Evolutionary conservation across 2,113 vertebrate species (phyloP).

Genomic region (Tetrao urogallus): DNA sequence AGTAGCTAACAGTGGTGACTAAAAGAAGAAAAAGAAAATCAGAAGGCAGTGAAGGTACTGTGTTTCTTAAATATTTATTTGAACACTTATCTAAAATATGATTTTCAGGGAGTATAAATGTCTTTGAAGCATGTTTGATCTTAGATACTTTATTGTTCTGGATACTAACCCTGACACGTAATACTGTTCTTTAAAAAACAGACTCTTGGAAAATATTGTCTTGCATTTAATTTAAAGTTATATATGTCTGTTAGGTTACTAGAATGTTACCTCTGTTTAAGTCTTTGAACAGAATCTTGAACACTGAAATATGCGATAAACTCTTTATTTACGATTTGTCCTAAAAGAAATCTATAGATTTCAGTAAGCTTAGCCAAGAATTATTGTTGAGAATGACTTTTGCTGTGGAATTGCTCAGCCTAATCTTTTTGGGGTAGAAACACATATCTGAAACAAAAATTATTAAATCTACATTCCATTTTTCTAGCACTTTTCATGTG

Average conservation of each 20-base stretch:
- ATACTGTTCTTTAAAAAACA: not conserved
- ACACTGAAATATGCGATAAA: not conserved
- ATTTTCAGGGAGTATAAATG: not conserved
- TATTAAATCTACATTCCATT: not conserved
- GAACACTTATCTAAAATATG: not conserved
- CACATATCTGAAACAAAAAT: not conserved
- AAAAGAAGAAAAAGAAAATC: not conserved
- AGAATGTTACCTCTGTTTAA: not conserved
- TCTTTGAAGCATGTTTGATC: not conserved
- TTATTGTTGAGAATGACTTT: not conserved
- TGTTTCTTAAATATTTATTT: not conserved
- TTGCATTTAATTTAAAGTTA: not conserved
- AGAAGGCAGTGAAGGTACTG: not conserved
- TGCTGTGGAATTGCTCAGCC: not conserved
- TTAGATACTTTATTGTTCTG: not conserved
- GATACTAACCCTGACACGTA: not conserved
- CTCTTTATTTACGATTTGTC: not conserved
- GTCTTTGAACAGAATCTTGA: not conserved
- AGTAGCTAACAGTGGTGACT: not conserved
- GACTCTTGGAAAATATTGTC: not conserved
- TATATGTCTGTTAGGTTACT: not conserved
- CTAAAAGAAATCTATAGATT: not conserved
- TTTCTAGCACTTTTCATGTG: slow-evolving; percentile 1
- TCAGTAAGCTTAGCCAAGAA: not conserved
- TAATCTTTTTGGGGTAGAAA: not conserved